Base-by-base conservation (phyloP, 2,888 invertebrate species). In the Aphrophora alni region DNA sequence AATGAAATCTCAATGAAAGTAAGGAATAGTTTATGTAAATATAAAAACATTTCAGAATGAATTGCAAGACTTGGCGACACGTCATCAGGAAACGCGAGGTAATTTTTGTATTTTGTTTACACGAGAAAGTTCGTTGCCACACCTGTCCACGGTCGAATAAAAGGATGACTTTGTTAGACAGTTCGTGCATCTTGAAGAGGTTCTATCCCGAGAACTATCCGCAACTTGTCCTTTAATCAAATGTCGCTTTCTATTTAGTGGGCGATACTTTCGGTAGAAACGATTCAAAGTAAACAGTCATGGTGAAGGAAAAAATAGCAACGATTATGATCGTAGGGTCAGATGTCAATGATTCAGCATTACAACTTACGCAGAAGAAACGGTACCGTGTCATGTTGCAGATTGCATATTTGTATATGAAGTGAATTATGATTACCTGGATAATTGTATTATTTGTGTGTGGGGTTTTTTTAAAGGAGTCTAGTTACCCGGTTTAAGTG, bases 311-410 rank as follows among this genome's bases (percentile, higher is more conserved):
- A 17, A n/a, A 74, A 74, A 74, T 74, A 26, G 44, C 74, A 38
- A 38, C 74, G 44, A 74, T 74, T 74, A 74, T 25, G 44, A 74
- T 24, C 5, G 24, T 24, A 21, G 44, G 38, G 74, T 38, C 74
- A 74, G 26, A 44, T 33, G 74, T 74, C 74, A 74, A 74, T 74
- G 74, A 74, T 74, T 74, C 74, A 74, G 74, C 74, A 26, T 33
- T 21, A 38, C 74, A 25, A 38, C 44, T 14, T 44, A 14, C 8
- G 44, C 44, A 2, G 44, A 14, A 14, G 44, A 2, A n/a, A 14
- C 44, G 44, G 44, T 2, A 10, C 33, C 33, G 10, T 14, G 44
- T 44, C 44, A 44, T 44, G 8, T 44, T 14, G 12, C 12, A 14
- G 12, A 44, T 44, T 44, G 14, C 10, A 10, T 4, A 33, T 10